These are phyloP conservation scores for Vicugna pacos DNA, from an alignment of 2,113 vertebrate species.

Conservation along the genomic window DNA sequence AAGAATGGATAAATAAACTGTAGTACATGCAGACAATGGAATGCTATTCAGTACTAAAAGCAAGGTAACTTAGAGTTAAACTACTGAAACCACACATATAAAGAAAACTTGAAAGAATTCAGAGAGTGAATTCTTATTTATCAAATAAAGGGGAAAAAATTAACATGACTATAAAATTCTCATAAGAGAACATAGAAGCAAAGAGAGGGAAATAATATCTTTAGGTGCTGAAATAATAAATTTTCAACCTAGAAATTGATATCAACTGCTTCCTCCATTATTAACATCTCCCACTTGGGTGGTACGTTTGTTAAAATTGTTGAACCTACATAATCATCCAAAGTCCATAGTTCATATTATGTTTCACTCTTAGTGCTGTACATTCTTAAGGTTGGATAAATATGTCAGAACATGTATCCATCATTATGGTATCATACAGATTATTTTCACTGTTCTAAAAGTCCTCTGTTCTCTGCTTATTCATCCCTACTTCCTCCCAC, in stretches of 20 bases:
- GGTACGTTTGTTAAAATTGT: no score
- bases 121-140: not conserved
- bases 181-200: not conserved
- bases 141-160: not conserved
- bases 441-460: no score
- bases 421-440: no score
- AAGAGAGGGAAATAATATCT: not conserved
- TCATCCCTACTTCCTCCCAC: no score
- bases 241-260: not conserved
- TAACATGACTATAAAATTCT: not conserved
- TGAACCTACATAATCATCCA: no score
- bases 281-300: no score
- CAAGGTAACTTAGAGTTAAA: not conserved
- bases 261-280: not conserved
- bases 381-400: no score
- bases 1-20: not conserved
- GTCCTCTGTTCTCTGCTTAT: no score
- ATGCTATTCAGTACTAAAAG: not conserved
- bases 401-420: no score
- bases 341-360: no score
- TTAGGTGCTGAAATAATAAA: not conserved
- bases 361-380: no score
- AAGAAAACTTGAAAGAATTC: not conserved
- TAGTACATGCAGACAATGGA: not conserved
- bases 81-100: not conserved